A percentile compares a stretch with the other conserved stretches of the same genome.
Conservation (phyloP, 2,888 invertebrate species). For the Nysson spinosus region DNA sequence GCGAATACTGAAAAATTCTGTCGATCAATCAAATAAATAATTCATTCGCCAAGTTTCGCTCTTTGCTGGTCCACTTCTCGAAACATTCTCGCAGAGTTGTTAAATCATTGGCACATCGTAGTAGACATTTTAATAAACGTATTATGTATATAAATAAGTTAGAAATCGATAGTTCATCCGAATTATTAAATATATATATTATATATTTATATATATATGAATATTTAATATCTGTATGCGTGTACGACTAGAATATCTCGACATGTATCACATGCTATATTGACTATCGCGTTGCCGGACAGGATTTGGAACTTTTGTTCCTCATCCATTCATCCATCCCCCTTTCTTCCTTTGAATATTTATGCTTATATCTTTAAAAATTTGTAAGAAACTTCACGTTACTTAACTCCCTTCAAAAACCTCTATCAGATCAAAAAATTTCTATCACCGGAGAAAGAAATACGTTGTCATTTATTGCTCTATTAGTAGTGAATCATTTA, state of each 20-base stretch:
- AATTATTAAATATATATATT: constrained; percentile 63
- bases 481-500: constrained; percentile 49
- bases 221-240: constrained; percentile 65
- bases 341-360: constrained; percentile 38
- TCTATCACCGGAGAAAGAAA: constrained; percentile 39
- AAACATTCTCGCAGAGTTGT: constrained; percentile 15
- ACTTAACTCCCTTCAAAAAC: not conserved
- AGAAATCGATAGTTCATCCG: constrained; percentile 67
- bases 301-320: constrained; percentile 61
- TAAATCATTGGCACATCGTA: constrained; percentile 54
- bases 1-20: not conserved
- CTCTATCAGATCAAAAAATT: constrained; percentile 5
- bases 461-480: constrained; percentile 59
- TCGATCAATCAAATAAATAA: constrained; percentile 13
- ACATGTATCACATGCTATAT: constrained; percentile 77
- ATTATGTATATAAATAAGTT: constrained; percentile 63
- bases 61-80: not conserved
- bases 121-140: constrained; percentile 58
- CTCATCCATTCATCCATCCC: constrained; percentile 35
- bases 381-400: not conserved
- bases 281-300: constrained; percentile 76
- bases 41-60: not conserved
- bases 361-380: not conserved
- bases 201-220: constrained; percentile 58
- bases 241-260: constrained; percentile 73